These are phyloP conservation scores for Mobula hypostoma DNA, from an alignment of 2,113 vertebrate species.

Conservation along the genomic window DNA sequence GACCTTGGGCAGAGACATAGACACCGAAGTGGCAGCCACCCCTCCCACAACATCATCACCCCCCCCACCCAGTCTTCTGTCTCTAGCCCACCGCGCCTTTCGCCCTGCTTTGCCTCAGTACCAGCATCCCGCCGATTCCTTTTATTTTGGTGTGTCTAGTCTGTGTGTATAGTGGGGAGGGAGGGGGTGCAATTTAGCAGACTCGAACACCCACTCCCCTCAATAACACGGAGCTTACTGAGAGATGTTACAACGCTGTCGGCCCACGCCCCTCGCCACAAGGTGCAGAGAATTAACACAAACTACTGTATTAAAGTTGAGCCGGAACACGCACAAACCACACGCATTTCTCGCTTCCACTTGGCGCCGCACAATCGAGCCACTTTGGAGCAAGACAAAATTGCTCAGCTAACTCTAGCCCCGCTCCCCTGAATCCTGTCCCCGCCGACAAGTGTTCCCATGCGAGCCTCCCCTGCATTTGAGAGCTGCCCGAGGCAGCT, in stretches of 20 bases:
- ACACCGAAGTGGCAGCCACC: neutral
- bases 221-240: neutral
- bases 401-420: neutral
- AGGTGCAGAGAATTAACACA: neutral
- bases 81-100: neutral
- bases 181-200: too few species aligned
- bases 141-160: too few species aligned
- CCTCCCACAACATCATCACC: neutral
- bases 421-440: neutral
- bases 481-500: neutral
- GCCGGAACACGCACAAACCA: neutral
- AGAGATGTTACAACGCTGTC: neutral
- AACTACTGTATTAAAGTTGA: slow-evolving; percentile 21
- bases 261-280: too few species aligned
- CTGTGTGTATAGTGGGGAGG: too few species aligned
- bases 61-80: too few species aligned
- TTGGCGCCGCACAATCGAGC: neutral
- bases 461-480: neutral
- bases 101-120: neutral
- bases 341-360: neutral
- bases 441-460: neutral
- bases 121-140: neutral
- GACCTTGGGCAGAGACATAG: neutral
- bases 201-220: neutral
- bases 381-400: neutral